phyloP scores from a whole-genome alignment of 2,797 vertebrate species.

The Zenarchopterus dispar region DNA sequence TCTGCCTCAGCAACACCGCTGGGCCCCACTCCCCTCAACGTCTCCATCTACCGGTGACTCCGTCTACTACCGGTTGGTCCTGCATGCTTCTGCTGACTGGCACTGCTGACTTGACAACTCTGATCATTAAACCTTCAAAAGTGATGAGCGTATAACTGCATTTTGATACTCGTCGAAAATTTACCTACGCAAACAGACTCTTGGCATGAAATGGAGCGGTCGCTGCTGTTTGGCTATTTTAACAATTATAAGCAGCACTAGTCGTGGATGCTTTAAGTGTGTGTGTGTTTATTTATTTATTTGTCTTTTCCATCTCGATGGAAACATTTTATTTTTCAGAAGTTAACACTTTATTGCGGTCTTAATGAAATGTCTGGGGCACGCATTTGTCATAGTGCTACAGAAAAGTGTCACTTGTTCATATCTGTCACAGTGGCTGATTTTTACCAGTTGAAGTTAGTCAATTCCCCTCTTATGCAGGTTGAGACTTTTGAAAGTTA shows the following conservation, averaged over 20 bases:
- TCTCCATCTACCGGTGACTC: conserved; percentile 63
- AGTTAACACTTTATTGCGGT: too few species aligned
- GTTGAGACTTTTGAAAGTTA: too few species aligned
- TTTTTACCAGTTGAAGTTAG: too few species aligned
- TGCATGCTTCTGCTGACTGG: conserved; percentile 50
- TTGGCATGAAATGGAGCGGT: neutral
- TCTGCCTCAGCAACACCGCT: conserved; percentile 64
- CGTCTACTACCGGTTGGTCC: neutral
- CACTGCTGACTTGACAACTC: conserved; percentile 61
- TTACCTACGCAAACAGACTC: conserved; percentile 12
- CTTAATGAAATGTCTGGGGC: too few species aligned
- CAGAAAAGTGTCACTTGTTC: too few species aligned
- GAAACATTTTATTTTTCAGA: too few species aligned
- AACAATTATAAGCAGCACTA: neutral
- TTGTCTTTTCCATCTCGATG: neutral
- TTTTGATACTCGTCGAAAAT: conserved; percentile 13
- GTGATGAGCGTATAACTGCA: neutral
- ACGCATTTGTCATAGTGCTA: too few species aligned
- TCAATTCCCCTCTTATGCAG: too few species aligned
- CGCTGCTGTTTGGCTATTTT: conserved; percentile 3
- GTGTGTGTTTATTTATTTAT: neutral
- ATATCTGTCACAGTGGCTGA: too few species aligned
- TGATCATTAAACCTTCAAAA: neutral
- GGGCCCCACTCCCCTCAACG: conserved; percentile 49
- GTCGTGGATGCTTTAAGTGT: conserved; percentile 1